Base-by-base conservation (phyloP, 2,888 invertebrate species). In the Heliconius ismenius region DNA sequence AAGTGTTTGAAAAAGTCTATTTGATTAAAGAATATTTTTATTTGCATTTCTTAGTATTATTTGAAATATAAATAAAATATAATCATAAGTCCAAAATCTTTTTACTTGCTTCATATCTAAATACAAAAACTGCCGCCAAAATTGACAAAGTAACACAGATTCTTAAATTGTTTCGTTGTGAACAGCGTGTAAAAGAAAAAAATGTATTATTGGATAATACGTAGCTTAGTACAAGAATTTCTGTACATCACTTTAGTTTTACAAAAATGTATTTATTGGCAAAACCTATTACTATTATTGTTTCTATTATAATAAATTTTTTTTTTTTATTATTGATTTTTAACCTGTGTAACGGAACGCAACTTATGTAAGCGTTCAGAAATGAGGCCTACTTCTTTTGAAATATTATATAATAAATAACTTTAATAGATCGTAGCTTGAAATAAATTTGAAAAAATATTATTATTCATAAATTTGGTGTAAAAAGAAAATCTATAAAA, bases 331-430 rank as follows among this genome's bases (percentile, higher is more conserved):
- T 78, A 78, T 73, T 78, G 63, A 68, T 78, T 75, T 69, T 49
- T 24, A 26, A 28, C 70, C 60, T 26, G 49, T 77, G 67, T 54
- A 80, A 81, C 77, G 80, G 75, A 81, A 80, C 79, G 79, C 49
- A 72, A 24, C 26, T 73, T 32, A 28, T 6, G 11, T 0, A 21
- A 39, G 67, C 79, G 79, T 81, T 81, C 76, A 67, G 77, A 75
- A 76, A 77, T n/a, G n/a, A 1, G 26, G 26, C 24, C 10, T 18
- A 24, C 11, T 36, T 3, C 4, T n/a, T 9, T 28, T 39, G 15
- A 4, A 43, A 43, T 43, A 68, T 2, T 11, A 21, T n/a, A 28
- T 39, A 63, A 73, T 39, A 6, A 72, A 24, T 24, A 39, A 24
- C 24, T 24, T 67, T 18, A 2, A 43, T 24, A 6, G 39, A 24